Conservation (phyloP, 2,113 vertebrate species). For the Strix aluco region DNA sequence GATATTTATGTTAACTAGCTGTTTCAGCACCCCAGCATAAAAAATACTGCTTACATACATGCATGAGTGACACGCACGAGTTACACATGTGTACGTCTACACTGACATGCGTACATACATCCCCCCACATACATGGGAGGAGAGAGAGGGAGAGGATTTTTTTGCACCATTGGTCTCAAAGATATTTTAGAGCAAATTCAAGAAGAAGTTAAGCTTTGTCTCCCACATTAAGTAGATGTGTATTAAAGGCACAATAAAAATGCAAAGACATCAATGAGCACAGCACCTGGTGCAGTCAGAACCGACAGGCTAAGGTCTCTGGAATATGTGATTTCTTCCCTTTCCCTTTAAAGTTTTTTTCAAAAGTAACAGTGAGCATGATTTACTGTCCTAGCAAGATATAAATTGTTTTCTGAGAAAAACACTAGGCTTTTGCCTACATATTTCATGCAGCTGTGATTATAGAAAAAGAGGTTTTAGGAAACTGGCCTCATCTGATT, state of each 20-base stretch:
- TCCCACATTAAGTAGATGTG: background rate
- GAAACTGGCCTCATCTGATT: background rate
- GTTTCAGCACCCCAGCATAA: background rate
- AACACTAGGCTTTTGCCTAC: background rate
- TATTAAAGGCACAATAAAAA: background rate
- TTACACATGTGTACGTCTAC: background rate
- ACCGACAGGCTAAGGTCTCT: background rate
- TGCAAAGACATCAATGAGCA: background rate
- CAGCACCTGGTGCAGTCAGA: background rate
- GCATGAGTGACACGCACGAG: background rate
- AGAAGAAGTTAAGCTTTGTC: background rate
- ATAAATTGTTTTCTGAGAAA: constrained; percentile 34
- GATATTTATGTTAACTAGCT: background rate
- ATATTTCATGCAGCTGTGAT: constrained; percentile 23
- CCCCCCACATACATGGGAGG: background rate
- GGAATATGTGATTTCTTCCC: background rate
- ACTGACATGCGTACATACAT: rapidly evolving
- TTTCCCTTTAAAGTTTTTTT: background rate
- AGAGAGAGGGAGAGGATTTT: background rate
- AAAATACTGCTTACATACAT: background rate
- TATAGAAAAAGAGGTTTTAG: background rate
- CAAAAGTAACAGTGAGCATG: background rate
- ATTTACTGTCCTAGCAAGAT: constrained; percentile 1
- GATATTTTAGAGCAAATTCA: background rate
- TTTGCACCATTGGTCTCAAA: background rate